Evolutionary conservation across 2,888 invertebrate species (phyloP).

Genomic region (Norana najaformis): DNA sequence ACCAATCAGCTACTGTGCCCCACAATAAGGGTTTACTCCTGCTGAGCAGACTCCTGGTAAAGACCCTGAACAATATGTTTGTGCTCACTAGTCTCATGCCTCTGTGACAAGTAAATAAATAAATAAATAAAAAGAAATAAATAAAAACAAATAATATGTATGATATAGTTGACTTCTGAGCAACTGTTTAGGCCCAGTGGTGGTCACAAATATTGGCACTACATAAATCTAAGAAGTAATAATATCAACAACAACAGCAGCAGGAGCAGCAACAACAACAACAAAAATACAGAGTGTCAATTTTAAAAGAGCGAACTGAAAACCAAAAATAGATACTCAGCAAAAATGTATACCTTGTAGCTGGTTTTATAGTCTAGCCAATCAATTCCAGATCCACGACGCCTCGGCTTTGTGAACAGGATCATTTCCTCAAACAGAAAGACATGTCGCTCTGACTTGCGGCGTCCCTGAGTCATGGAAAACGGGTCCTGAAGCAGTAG

Average conservation of each 20-base stretch:
- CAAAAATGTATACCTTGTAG: constrained; percentile 70
- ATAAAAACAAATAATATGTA: no score
- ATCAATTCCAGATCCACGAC: constrained; percentile 81
- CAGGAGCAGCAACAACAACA: neutral
- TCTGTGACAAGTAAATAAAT: neutral
- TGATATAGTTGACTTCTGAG: neutral
- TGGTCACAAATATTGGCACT: no score
- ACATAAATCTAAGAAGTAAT: no score
- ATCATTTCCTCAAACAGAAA: constrained; percentile 93
- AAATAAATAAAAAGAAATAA: no score
- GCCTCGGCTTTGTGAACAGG: constrained; percentile 84
- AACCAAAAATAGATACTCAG: neutral
- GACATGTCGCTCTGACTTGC: constrained; percentile 77
- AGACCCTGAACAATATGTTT: neutral
- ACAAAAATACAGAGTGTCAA: neutral
- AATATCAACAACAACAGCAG: neutral
- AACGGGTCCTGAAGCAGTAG: constrained; percentile 88
- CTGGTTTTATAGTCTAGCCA: constrained; percentile 91
- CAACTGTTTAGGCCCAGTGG: neutral
- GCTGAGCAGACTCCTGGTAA: neutral
- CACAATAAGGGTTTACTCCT: neutral
- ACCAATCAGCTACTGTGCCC: no score
- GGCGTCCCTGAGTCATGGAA: constrained; percentile 80
- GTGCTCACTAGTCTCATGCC: neutral
- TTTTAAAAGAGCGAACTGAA: neutral